Evolutionary conservation across 2,797 vertebrate species (phyloP), one percentile per base, ranked within the genome.

Genomic region (Agapornis canus): DNA sequence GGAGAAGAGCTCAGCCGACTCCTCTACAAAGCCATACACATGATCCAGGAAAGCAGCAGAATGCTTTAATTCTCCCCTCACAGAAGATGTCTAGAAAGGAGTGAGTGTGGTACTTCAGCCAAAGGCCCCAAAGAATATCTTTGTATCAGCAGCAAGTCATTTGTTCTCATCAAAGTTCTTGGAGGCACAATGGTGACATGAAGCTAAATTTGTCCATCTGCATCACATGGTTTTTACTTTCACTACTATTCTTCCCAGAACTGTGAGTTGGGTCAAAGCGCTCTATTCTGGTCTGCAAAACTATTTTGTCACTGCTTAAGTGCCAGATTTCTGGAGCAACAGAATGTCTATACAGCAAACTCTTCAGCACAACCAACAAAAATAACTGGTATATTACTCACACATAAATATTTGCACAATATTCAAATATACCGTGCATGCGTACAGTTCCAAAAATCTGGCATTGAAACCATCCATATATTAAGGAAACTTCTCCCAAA

Each of bases 341-440:
- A 92, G 86, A 90, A 69, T 66, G 63, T 63, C 73, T 94, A 40
- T 48, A 5, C 56, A 91, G 43, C 31, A 94, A 95, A 84, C 3
- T 39, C 20, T 82, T 84, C 70, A 54, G 22, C 35, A 35, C 22
- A 89, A 91, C 35, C 0, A 6, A 90, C 73, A 82, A 76, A 95
- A 94, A 65, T 72, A 73, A 42, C 40, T 43, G 66, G 76, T 92
- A 27, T 49, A 73, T 92, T 92, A 76, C 56, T 88, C 59, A 79
- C 26, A 45, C 45, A 37, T 93, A 95, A 93, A 79, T 95, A 92
- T 96, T 96, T 95, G 29, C n/a, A 86, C 64, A 90, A 70, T 84
- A 82, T 82, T 93, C 60, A 93, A 66, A 87, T 89, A 85, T 77
- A 76, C 23, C 15, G 63, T 77, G 19, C 21, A 14, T 57, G 5